A percentile compares a stretch with the other conserved stretches of the same genome.
phyloP scores from a whole-genome alignment of 2,888 invertebrate species.

The Neoitamus cyanurus region DNA sequence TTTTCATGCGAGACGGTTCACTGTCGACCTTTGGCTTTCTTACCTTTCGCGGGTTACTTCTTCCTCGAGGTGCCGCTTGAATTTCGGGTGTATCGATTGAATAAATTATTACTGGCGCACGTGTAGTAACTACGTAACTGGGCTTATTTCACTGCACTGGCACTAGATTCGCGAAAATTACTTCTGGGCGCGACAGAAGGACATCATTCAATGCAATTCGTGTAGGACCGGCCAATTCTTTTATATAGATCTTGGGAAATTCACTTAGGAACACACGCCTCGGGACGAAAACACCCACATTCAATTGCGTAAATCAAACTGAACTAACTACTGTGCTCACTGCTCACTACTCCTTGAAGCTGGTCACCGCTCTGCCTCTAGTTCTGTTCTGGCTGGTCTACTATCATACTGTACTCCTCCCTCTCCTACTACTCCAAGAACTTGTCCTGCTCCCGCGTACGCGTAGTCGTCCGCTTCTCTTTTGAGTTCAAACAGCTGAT shows the following conservation, averaged over 20 bases:
- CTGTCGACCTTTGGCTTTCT: not conserved
- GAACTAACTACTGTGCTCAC: no score
- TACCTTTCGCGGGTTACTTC: not conserved
- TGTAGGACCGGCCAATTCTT: not conserved
- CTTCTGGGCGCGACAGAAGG: not conserved
- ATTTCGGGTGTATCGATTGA: not conserved
- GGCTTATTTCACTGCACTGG: not conserved
- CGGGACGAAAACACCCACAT: not conserved
- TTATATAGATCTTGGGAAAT: not conserved
- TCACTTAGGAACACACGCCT: not conserved
- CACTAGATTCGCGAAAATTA: not conserved
- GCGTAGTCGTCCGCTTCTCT: no score
- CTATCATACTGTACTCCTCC: no score
- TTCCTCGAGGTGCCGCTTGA: not conserved
- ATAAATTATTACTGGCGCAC: slow-evolving; percentile 30
- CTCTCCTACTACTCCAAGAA: no score
- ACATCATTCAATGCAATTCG: not conserved
- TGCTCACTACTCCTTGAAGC: no score
- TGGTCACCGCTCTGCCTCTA: no score
- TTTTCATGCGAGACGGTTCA: not conserved
- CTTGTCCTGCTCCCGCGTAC: no score
- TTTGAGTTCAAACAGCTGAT: no score
- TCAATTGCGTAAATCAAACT: not conserved
- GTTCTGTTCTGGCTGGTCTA: no score
- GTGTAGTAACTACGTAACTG: slow-evolving; percentile 6